These are phyloP conservation scores for Drosophila triauraria DNA, from an alignment of 1,140 invertebrate species.

Conservation along the genomic window DNA sequence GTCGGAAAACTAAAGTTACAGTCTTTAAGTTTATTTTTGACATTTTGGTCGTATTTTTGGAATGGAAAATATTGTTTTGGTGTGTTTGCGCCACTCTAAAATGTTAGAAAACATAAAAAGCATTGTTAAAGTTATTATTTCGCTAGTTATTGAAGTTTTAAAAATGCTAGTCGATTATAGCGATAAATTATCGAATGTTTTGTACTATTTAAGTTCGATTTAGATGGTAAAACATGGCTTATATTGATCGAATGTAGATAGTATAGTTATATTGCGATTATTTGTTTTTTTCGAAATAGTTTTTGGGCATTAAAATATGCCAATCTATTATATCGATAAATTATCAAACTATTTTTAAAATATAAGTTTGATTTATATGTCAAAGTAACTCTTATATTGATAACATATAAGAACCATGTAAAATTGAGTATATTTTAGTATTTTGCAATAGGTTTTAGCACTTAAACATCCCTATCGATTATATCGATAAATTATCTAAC, in stretches of 20 bases:
- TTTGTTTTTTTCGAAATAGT: neutral
- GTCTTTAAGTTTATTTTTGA: constrained; percentile 1
- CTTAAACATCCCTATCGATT: neutral
- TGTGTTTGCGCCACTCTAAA: neutral
- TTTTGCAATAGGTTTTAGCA: no score
- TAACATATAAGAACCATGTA: no score
- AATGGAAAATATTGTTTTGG: neutral
- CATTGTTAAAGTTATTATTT: neutral
- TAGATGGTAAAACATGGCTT: neutral
- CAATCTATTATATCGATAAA: neutral
- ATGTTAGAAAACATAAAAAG: neutral
- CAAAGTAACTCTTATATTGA: no score
- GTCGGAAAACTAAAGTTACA: constrained; percentile 5
- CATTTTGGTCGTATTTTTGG: neutral
- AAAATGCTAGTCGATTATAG: neutral
- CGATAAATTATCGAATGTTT: neutral
- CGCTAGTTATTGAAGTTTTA: no score
- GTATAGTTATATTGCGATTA: neutral
- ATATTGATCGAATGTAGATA: neutral
- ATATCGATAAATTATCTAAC: neutral
- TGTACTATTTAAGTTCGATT: neutral
- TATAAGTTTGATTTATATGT: neutral
- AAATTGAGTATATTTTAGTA: no score
- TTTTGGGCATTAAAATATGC: neutral
- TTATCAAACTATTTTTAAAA: neutral